phyloP scores from a whole-genome alignment of 2,888 invertebrate species.

The Agrilus mali region DNA sequence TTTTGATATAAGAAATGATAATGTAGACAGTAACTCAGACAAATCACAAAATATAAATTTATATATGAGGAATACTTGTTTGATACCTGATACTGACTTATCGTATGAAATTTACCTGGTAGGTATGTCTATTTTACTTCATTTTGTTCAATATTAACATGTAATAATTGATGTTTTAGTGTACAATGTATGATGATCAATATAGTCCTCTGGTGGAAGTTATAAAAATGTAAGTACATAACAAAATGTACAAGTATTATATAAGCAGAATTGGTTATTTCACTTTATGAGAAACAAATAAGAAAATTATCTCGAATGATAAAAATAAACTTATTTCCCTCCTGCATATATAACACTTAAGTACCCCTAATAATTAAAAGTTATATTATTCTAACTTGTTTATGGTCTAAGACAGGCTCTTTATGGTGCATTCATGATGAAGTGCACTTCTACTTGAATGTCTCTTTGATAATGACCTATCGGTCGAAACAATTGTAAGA shows the following conservation, averaged over 20 bases:
- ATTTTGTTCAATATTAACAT: slow-evolving; percentile 11
- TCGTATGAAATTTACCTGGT: slow-evolving; percentile 67
- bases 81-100: slow-evolving; percentile 56
- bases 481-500: too few species aligned
- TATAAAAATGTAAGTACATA: slow-evolving; percentile 53
- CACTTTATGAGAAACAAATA: too few species aligned
- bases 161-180: slow-evolving; percentile 42
- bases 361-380: too few species aligned
- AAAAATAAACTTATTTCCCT: too few species aligned
- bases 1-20: slow-evolving; percentile 24
- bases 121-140: slow-evolving; percentile 32
- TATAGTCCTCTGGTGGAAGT: slow-evolving; percentile 74
- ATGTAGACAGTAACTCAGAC: slow-evolving; percentile 12
- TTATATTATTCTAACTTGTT: too few species aligned
- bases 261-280: too few species aligned
- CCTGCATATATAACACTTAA: too few species aligned
- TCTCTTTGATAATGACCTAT: too few species aligned
- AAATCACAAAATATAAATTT: slow-evolving; percentile 37
- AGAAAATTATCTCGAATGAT: too few species aligned
- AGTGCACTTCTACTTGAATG: too few species aligned
- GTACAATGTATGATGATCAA: slow-evolving; percentile 67
- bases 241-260: not conserved
- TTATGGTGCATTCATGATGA: too few species aligned
- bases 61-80: slow-evolving; percentile 56
- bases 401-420: too few species aligned